These are phyloP conservation scores for Nymphalis urticae DNA, from an alignment of 2,888 invertebrate genomes.

Conservation along the genomic window DNA sequence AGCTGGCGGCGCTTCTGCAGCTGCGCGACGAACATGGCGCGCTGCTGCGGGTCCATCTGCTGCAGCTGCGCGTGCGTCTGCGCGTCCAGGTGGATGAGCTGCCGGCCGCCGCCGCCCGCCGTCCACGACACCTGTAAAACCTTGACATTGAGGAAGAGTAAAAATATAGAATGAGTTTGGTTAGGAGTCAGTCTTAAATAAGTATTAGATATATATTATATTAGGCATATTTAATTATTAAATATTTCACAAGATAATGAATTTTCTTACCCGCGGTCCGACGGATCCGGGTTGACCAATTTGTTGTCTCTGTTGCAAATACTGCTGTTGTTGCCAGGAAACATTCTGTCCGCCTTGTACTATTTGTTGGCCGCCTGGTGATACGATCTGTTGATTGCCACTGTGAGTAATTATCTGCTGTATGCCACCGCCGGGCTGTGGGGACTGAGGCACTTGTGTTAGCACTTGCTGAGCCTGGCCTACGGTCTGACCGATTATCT, in stretches of 20 bases:
- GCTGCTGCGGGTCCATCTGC: slow-evolving; percentile 90
- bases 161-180: slow-evolving; percentile 8
- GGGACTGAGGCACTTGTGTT: slow-evolving; percentile 72
- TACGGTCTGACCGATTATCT: slow-evolving; percentile 69
- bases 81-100: slow-evolving; percentile 90
- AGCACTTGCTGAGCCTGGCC: slow-evolving; percentile 71
- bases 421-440: slow-evolving; percentile 71
- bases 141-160: slow-evolving; percentile 24
- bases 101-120: slow-evolving; percentile 79
- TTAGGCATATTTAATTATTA: too few species aligned
- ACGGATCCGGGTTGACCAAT: slow-evolving; percentile 77
- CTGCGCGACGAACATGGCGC: slow-evolving; percentile 90
- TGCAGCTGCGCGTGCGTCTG: slow-evolving; percentile 92
- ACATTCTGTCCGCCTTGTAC: slow-evolving; percentile 75
- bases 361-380: slow-evolving; percentile 72
- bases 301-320: slow-evolving; percentile 76
- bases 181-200: neutral
- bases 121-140: slow-evolving; percentile 73
- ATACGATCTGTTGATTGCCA: slow-evolving; percentile 74
- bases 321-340: slow-evolving; percentile 77
- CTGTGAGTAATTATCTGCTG: slow-evolving; percentile 78
- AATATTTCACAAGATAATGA: neutral
- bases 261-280: slow-evolving; percentile 70
- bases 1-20: slow-evolving; percentile 84
- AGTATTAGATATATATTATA: too few species aligned